phyloP scores from a whole-genome alignment of 2,888 invertebrate genomes.

The Timandra comae region DNA sequence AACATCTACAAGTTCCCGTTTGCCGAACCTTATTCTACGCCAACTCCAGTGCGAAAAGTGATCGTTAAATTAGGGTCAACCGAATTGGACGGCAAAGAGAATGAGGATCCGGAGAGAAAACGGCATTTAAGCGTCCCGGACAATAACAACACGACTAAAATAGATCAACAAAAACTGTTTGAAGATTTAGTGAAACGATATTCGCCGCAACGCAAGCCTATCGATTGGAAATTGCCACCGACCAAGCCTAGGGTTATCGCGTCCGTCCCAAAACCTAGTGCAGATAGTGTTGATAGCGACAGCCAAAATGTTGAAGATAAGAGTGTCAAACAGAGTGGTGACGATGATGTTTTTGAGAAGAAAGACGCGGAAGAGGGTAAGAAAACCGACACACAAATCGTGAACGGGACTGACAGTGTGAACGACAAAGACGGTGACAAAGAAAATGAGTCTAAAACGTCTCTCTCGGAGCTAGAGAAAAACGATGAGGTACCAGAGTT shows the following conservation, averaged over 20 bases:
- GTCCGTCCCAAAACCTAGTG: conserved; percentile 58
- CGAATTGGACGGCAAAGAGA: conserved; percentile 52
- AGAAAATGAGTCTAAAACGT: conserved; percentile 40
- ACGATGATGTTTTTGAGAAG: conserved; percentile 58
- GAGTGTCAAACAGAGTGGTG: conserved; percentile 26
- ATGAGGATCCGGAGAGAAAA: conserved; percentile 43
- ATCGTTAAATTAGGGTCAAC: conserved; percentile 45
- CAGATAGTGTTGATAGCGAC: conserved; percentile 43
- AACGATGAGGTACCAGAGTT: conserved; percentile 61
- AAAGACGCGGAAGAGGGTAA: conserved; percentile 31
- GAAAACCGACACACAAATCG: conserved; percentile 20
- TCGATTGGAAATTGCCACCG: conserved; percentile 66
- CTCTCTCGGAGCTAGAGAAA: conserved; percentile 53
- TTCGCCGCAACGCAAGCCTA: conserved; percentile 64
- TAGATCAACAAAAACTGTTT: conserved; percentile 64
- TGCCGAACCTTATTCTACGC: conserved; percentile 68
- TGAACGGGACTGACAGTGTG: conserved; percentile 39
- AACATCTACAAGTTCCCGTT: conserved; percentile 71
- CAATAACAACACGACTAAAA: conserved; percentile 41
- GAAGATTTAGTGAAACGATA: conserved; percentile 66
- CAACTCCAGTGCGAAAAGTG: conserved; percentile 56
- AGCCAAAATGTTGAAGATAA: conserved; percentile 36
- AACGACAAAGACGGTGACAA: conserved; percentile 27
- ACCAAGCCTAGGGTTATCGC: conserved; percentile 64
- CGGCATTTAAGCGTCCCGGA: conserved; percentile 50